Evolutionary conservation across 2,888 invertebrate genomes (phyloP).

Genomic region (Drosophila quasianomalipes): DNA sequence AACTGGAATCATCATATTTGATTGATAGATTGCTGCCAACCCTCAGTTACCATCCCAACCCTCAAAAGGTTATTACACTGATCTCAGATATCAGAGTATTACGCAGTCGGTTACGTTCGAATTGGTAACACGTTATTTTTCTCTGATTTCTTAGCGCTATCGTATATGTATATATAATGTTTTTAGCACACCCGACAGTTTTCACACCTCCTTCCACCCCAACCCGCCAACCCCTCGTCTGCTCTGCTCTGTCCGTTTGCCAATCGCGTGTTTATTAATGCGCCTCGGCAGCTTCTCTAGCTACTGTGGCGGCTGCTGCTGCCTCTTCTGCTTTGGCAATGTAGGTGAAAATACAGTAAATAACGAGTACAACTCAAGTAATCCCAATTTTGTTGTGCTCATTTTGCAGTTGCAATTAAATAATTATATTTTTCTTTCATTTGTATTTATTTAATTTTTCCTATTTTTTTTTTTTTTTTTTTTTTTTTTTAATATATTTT

Average conservation of each 20-base stretch:
- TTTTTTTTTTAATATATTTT: constrained; percentile 20
- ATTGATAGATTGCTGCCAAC: not conserved
- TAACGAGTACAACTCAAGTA: constrained; percentile 34
- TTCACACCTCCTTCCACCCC: not conserved
- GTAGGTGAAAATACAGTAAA: constrained; percentile 76
- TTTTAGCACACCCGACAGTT: constrained; percentile 35
- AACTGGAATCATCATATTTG: not conserved
- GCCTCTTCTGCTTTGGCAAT: constrained; percentile 41
- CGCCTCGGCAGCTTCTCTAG: constrained; percentile 31
- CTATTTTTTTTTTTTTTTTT: not conserved
- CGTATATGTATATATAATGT: constrained; percentile 23
- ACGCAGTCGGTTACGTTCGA: not conserved
- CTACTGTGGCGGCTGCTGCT: not conserved
- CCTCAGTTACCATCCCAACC: not conserved
- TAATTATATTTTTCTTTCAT: constrained; percentile 56
- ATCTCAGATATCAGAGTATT: not conserved
- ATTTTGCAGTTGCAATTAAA: constrained; percentile 60
- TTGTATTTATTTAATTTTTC: not conserved
- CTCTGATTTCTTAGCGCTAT: constrained; percentile 10
- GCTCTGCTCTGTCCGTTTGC: constrained; percentile 22
- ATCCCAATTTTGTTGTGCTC: constrained; percentile 49
- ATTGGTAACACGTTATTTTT: constrained; percentile 4
- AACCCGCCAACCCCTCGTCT: not conserved
- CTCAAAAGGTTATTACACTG: not conserved
- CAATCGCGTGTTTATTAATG: constrained; percentile 43